Conservation (phyloP, 2,888 invertebrate species). For the Rosalia funebris region DNA sequence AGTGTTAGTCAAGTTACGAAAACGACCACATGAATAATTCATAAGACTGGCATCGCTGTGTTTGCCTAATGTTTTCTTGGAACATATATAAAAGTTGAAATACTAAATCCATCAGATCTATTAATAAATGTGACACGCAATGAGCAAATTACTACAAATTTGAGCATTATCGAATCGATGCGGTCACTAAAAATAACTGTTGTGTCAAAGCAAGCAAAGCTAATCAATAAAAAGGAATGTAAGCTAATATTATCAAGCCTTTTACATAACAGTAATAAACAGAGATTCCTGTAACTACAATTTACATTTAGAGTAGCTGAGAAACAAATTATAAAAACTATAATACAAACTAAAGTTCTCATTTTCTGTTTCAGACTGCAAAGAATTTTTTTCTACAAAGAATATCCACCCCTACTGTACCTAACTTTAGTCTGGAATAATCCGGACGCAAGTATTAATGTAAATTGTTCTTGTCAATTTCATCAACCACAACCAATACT, state of each 20-base stretch:
- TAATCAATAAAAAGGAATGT: neutral
- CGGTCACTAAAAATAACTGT: neutral
- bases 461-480: conserved; percentile 7
- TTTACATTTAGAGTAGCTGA: no score
- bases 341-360: no score
- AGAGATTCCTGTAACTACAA: no score
- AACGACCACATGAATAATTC: neutral
- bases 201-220: neutral
- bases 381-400: neutral
- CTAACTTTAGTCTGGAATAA: no score
- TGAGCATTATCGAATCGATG: neutral
- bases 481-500: conserved; percentile 8
- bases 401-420: conserved; percentile 7
- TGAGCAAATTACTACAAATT: neutral
- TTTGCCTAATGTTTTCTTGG: conserved; percentile 6
- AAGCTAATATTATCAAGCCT: no score
- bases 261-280: no score
- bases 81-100: conserved; percentile 8
- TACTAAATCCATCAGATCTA: conserved; percentile 2
- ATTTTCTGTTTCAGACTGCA: conserved; percentile 8
- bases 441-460: no score
- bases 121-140: conserved; percentile 10
- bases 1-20: neutral
- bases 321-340: no score
- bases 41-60: no score